Conservation (phyloP, 2,797 vertebrate genomes). For the Anniella stebbinsi region DNA sequence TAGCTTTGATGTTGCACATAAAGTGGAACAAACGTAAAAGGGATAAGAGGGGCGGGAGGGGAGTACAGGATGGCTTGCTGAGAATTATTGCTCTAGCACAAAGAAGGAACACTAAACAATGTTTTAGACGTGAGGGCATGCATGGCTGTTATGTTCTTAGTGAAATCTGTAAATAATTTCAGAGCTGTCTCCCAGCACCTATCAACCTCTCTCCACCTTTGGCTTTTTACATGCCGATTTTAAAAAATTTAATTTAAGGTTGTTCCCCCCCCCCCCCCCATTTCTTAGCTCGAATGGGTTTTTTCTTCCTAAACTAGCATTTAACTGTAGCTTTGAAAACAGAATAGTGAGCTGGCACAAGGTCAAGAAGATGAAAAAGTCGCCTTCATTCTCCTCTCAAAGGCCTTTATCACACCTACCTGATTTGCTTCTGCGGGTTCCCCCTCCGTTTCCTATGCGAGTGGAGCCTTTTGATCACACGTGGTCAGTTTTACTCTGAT, state of each 20-base stretch:
- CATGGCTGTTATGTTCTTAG: conserved; percentile 51
- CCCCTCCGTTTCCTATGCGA: too few relatives aligned
- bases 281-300: conserved; percentile 29
- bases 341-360: conserved; percentile 10
- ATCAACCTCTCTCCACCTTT: conserved; percentile 62
- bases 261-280: neutral
- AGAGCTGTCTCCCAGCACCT: conserved; percentile 67
- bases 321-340: conserved; percentile 19
- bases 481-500: too few relatives aligned
- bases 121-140: conserved; percentile 56
- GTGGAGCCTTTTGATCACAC: too few relatives aligned
- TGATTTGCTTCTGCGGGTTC: too few relatives aligned
- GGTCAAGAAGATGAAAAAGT: fast-evolving
- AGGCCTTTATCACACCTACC: too few relatives aligned
- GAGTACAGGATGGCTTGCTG: conserved; percentile 31
- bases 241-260: neutral
- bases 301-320: conserved; percentile 31
- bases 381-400: neutral
- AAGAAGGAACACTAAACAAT: conserved; percentile 49
- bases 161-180: conserved; percentile 76
- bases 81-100: conserved; percentile 67
- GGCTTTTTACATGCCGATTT: conserved; percentile 57
- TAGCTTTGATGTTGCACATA: conserved; percentile 53
- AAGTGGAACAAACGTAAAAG: conserved; percentile 49
- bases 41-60: neutral